phyloP scores from a whole-genome alignment of 2,888 invertebrate species.

The Leptopilina drosophilae region DNA sequence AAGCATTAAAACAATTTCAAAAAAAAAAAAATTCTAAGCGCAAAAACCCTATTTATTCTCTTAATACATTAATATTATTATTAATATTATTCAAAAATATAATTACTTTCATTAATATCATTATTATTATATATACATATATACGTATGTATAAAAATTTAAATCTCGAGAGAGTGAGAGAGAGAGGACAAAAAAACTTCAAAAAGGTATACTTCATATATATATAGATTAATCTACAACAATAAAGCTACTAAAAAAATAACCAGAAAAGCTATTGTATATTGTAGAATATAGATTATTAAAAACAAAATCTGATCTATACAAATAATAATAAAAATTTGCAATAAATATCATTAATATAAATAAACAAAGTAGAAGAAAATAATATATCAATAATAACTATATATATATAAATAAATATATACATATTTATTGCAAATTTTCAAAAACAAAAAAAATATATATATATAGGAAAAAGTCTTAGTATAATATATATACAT shows the following conservation, averaged over 20 bases:
- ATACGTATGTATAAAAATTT: conserved; percentile 9
- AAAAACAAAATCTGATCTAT: conserved; percentile 50
- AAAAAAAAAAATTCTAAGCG: conserved; percentile 11
- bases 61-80: not conserved
- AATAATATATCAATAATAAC: too few species aligned
- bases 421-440: conserved; percentile 44
- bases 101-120: not conserved
- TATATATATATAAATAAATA: too few species aligned
- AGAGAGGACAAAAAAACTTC: conserved; percentile 26
- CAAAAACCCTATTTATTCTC: conserved; percentile 8
- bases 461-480: conserved; percentile 48
- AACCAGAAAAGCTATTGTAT: conserved; percentile 63
- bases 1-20: conserved; percentile 25
- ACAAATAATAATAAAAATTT: conserved; percentile 52
- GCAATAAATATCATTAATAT: conserved; percentile 48
- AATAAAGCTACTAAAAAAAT: conserved; percentile 66
- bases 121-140: not conserved
- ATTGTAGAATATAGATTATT: conserved; percentile 50
- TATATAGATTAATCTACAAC: conserved; percentile 61
- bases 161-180: not conserved
- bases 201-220: conserved; percentile 45
- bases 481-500: conserved; percentile 55
- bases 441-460: conserved; percentile 43
- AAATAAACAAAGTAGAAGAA: too few species aligned
- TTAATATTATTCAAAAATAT: not conserved